Evolutionary conservation across 2,888 invertebrate genomes (phyloP).

Genomic region (Emmelina monodactyla): DNA sequence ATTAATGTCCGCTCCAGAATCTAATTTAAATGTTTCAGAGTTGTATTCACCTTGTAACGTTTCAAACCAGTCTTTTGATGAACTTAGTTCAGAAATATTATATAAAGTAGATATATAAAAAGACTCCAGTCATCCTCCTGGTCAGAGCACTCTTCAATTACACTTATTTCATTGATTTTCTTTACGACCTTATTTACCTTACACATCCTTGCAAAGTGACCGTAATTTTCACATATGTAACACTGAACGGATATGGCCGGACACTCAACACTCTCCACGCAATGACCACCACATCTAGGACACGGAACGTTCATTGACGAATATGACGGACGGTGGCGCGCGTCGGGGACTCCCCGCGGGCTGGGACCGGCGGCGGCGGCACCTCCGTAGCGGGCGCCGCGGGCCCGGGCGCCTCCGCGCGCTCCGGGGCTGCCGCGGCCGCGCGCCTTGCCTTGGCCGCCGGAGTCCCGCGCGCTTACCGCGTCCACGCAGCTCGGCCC

Average conservation of each 20-base stretch:
- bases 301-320: too few relatives aligned
- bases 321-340: too few relatives aligned
- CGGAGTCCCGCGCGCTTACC: not conserved
- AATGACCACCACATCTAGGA: too few relatives aligned
- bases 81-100: too few relatives aligned
- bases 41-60: not conserved
- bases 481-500: conserved; percentile 1
- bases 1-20: conserved; percentile 3
- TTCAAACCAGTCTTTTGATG: too few relatives aligned
- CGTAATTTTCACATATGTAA: conserved; percentile 5
- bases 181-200: not conserved
- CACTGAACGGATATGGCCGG: conserved; percentile 3
- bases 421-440: not conserved
- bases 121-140: too few relatives aligned
- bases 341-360: too few relatives aligned
- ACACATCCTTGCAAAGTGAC: conserved; percentile 10
- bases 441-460: conserved; percentile 1
- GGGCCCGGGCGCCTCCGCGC: not conserved
- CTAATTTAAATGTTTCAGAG: conserved; percentile 6
- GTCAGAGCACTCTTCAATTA: too few relatives aligned
- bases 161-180: too few relatives aligned
- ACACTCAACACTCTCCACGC: too few relatives aligned
- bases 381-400: not conserved
- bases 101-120: too few relatives aligned
- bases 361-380: too few relatives aligned